These are phyloP conservation scores for Taenaris catops DNA, from an alignment of 2,888 invertebrate genomes.

Conservation along the genomic window DNA sequence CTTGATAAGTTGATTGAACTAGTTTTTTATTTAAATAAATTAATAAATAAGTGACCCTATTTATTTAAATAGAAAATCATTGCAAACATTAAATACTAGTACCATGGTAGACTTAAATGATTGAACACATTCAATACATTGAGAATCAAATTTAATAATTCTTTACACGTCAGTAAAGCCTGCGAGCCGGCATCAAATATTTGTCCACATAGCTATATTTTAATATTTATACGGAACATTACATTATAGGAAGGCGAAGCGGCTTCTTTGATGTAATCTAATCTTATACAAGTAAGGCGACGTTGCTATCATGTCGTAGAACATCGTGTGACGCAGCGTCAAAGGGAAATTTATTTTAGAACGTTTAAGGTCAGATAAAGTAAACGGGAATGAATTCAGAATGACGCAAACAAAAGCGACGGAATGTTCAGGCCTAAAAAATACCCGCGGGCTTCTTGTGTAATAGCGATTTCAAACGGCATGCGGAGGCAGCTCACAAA, in stretches of 20 bases:
- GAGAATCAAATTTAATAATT: too few species aligned
- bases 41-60: too few species aligned
- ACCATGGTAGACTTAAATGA: too few species aligned
- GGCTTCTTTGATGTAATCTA: conserved; percentile 5
- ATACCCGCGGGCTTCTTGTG: conserved; percentile 45
- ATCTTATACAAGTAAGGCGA: conserved; percentile 9
- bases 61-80: too few species aligned
- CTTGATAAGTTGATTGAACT: too few species aligned
- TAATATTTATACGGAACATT: neutral
- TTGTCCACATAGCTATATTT: too few species aligned
- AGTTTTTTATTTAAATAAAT: too few species aligned
- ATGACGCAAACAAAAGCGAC: conserved; percentile 42
- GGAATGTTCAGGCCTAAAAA: conserved; percentile 39
- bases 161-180: too few species aligned
- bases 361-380: conserved; percentile 17
- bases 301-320: conserved; percentile 13
- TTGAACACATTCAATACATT: too few species aligned
- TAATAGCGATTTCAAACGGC: conserved; percentile 52
- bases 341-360: conserved; percentile 17
- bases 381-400: conserved; percentile 28
- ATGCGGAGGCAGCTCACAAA: conserved; percentile 36
- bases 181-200: too few species aligned
- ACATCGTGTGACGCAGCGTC: conserved; percentile 16
- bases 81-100: too few species aligned
- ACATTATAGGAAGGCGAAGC: neutral